These are phyloP conservation scores for Apaloderma vittatum DNA, from an alignment of 2,113 vertebrate genomes.

Conservation along the genomic window DNA sequence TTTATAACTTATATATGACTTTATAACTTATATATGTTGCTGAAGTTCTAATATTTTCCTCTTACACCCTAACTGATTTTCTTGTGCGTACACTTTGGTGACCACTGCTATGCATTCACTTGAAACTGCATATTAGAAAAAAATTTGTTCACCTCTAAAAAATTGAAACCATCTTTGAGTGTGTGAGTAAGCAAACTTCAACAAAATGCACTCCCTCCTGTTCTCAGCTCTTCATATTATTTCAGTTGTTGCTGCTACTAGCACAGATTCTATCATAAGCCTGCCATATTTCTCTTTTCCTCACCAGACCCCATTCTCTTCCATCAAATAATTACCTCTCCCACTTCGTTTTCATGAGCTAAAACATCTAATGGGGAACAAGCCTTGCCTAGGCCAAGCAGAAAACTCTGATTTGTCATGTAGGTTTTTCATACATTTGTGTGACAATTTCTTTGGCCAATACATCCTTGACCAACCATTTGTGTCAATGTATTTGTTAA, in stretches of 20 bases:
- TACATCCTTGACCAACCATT: not conserved
- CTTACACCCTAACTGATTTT: not conserved
- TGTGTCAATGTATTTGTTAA: not conserved
- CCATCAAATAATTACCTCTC: not conserved
- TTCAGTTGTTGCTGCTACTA: not conserved
- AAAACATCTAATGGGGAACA: not conserved
- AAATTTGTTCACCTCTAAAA: not conserved
- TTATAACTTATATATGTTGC: not conserved
- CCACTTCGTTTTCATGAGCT: not conserved
- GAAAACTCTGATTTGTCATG: not conserved
- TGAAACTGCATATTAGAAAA: not conserved
- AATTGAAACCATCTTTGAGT: rapidly evolving
- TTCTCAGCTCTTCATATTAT: not conserved
- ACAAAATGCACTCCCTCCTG: not conserved
- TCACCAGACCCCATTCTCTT: not conserved
- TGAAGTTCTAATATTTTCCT: not conserved
- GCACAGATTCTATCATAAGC: not conserved
- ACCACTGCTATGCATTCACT: not conserved
- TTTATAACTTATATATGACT: not conserved
- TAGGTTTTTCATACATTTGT: not conserved
- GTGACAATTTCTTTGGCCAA: not conserved
- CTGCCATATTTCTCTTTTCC: not conserved
- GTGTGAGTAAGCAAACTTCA: not conserved
- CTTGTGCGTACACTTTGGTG: not conserved
- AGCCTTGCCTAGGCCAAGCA: not conserved